Evolutionary conservation across 2,113 vertebrate genomes (phyloP), one percentile per base, ranked within the genome.

Genomic region (Stomatorhinus ivindoensis): DNA sequence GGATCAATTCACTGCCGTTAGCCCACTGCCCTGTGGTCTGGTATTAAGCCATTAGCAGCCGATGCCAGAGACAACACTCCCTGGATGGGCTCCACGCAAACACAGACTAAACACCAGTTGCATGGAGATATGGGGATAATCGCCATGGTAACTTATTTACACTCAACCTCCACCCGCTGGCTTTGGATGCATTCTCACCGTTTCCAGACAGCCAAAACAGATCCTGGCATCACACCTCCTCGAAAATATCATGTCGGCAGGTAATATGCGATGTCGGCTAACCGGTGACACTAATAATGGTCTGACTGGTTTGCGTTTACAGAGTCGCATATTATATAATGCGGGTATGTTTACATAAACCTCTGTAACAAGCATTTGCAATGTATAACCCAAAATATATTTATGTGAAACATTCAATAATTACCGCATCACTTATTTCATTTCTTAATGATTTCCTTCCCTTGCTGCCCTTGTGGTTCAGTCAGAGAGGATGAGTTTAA

Each of bases 111-210:
- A 55, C 87, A 91, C 92, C 86, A 91, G 88, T 89, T 89, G 92
- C 89, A 90, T 89, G 90, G 91, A 87, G 84, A 93, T 92, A 87
- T 88, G 80, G 90, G 90, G 87, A 27, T 88, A 53, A 92, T 92
- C 93, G 86, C 94, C 90, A 93, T 92, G 90, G 92, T 89, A 94
- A 94, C 94, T 88, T 76, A 39, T 82, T 61, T 65, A 65, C 48
- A 61, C 87, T 46, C 53, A 65, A 87, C 51, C 51, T 65, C 17
- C 85, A 53, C 46, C 46, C 19, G 48, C 85, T 86, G n/a, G 46
- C 24, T 17, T 51, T 53, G 44, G 85, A 51, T 51, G 42, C 48
- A 10, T 86, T 86, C 51, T 51, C 15, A 7, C n/a, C 21, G 21
- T 87, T 44, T 61, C 21, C 87, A 44, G n/a, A 31, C 87, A 87